Base-by-base conservation (phyloP, 1,140 invertebrate species). In the Bombus impatiens region DNA sequence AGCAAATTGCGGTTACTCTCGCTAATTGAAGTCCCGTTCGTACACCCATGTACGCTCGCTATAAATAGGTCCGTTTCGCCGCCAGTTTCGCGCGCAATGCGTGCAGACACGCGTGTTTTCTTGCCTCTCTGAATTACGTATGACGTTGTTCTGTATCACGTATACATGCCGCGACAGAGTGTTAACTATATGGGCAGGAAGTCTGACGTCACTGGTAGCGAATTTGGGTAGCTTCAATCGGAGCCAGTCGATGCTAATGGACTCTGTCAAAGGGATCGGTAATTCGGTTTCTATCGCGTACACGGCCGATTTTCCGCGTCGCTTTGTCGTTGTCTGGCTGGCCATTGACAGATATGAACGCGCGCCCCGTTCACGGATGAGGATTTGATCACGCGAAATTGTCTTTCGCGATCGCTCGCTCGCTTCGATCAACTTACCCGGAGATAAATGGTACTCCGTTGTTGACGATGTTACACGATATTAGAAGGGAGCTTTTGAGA, bases 21-120 rank as follows among this genome's bases (percentile, higher is more conserved):
- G 86, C 78, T 90, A 87, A 90, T 90, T 89, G 86, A 90, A 87
- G 71, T 81, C 62, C 67, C 76, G 75, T 80, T 84, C 68, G 65
- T 87, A 79, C 80, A 53, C 65, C 47, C 65, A 59, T 53, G 42
- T 79, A 77, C 59, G 47, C 53, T 77, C 65, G 84, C 86, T 91
- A 91, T 91, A 91, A 91, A 91, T 91, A 91, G 90, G 83, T 68
- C 57, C 82, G 75, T 86, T 89, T 87, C 80, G 70, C 87, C 84
- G 74, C 25, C 72, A 85, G 81, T 87, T 87, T 84, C 83, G 88
- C 90, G 57, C 72, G 86, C 89, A 81, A 87, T 81, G 89, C 82
- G 87, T 80, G 67, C 71, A 88, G 82, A 70, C 85, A 87, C 89
- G 87, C 85, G 78, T 80, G 87, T 78, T 37, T 47, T 57, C 47